Base-by-base conservation (phyloP, 2,888 invertebrate species). In the Brachyopa scutellaris region DNA sequence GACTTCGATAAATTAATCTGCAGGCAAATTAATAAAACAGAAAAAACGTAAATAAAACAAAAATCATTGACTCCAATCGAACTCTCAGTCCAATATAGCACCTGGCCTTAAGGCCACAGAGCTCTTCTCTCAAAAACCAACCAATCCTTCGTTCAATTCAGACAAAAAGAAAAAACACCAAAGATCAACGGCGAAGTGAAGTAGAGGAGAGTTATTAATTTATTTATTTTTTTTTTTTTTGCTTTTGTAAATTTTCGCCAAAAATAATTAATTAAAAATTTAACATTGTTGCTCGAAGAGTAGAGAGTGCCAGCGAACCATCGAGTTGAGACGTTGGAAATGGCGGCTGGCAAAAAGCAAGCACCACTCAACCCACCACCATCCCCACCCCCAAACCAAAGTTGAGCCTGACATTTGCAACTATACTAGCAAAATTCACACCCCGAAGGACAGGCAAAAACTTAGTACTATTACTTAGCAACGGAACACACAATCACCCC, bases 241-340 rank as follows among this genome's bases (percentile, higher is more conserved):
- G 77, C 47, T 59, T n/a, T 36, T 82, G 47, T 47, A 77, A 59
- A 76, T 77, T 74, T 76, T 55, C 11, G 7, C n/a, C 42, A 9
- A 29, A 80, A 69, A 66, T 59, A 77, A 82, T 82, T 77, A 82
- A 82, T 82, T 82, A 82, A 82, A 70, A 70, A 82, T 77, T 82
- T 36, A 64, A 70, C 69, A 70, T 77, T 82, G 76, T 82, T 66
- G 61, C 77, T 77, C 17, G 23, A 13, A 80, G 61, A 33, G n/a
- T 26, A 29, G 26, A 6, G 9, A 23, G 38, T 38, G 11, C 19
- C 23, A 26, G 62, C 1, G 55, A 31, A 38, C 40, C 55, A 55
- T 23, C 26, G n/a, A n/a, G n/a, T n/a, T n/a, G n/a, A n/a, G n/a
- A n/a, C n/a, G 31, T 8, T 29, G 26, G 49, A 29, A 26, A 55